phyloP scores from a whole-genome alignment of 2,888 invertebrate species.

The Tortrix viridana region DNA sequence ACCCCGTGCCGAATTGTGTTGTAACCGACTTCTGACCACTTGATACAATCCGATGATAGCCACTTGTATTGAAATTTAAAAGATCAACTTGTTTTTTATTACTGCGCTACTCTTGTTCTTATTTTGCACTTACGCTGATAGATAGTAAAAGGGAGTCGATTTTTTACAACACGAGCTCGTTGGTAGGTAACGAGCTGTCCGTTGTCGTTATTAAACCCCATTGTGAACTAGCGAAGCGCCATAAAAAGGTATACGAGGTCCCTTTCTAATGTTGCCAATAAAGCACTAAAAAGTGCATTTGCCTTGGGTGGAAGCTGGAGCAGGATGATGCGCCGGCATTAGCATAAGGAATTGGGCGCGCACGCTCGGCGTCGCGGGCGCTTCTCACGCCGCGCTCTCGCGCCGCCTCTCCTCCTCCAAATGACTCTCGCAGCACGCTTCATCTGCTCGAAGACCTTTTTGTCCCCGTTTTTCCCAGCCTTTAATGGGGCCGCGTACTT shows the following conservation, averaged over 20 bases:
- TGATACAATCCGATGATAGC: conserved; percentile 15
- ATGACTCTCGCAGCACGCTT: conserved; percentile 49
- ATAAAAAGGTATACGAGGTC: conserved; percentile 66
- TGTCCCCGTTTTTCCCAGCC: conserved; percentile 37
- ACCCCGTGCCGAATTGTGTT: conserved; percentile 54
- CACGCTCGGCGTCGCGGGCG: conserved; percentile 72
- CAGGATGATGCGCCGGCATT: conserved; percentile 52
- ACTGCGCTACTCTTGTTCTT: conserved; percentile 62
- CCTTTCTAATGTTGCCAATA: conserved; percentile 73
- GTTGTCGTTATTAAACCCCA: conserved; percentile 71
- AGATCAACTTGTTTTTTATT: not conserved
- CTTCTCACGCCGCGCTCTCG: conserved; percentile 73
- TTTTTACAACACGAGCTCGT: conserved; percentile 65
- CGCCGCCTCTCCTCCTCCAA: conserved; percentile 57
- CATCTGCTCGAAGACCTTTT: conserved; percentile 38
- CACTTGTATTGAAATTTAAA: conserved; percentile 3
- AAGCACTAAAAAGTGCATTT: conserved; percentile 69
- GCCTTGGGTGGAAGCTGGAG: conserved; percentile 43
- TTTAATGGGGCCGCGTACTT: conserved; percentile 40
- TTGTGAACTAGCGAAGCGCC: conserved; percentile 59
- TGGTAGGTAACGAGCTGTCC: conserved; percentile 67
- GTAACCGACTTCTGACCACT: conserved; percentile 31
- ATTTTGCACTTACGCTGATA: conserved; percentile 60
- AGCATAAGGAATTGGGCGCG: conserved; percentile 80
- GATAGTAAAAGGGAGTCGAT: conserved; percentile 68